Conservation (phyloP, 2,113 vertebrate species). For the Perca flavescens region DNA sequence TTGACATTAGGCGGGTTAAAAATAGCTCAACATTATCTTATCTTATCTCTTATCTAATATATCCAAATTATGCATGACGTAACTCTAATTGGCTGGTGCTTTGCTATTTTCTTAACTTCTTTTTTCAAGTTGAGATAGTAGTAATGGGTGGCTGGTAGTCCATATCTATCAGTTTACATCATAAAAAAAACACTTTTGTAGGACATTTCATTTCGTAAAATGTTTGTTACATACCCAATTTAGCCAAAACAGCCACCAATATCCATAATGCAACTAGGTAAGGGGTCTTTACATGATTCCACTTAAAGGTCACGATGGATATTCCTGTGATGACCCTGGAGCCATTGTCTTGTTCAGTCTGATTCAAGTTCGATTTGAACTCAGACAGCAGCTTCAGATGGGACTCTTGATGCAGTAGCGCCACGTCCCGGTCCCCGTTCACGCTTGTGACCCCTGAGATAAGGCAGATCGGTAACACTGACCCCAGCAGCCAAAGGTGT, state of each 20-base stretch:
- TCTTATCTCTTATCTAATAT: background rate
- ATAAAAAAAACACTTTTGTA: background rate
- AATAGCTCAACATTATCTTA: slow-evolving; percentile 9
- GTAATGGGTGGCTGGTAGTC: background rate
- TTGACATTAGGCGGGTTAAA: background rate
- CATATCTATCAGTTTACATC: no score
- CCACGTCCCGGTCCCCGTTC: slow-evolving; percentile 18
- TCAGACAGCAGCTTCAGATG: background rate
- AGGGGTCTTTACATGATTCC: slow-evolving; percentile 89
- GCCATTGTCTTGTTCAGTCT: background rate
- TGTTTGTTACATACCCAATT: slow-evolving; percentile 87
- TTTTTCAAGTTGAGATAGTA: background rate
- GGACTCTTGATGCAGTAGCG: background rate
- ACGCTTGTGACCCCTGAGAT: background rate
- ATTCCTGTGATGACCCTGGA: slow-evolving; percentile 63
- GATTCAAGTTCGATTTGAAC: slow-evolving; percentile 1
- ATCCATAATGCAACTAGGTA: slow-evolving; percentile 90
- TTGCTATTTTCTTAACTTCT: background rate
- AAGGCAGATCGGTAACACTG: slow-evolving; percentile 45
- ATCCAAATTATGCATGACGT: background rate
- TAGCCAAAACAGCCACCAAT: slow-evolving; percentile 89
- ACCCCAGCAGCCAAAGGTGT: slow-evolving; percentile 49
- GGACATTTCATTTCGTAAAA: background rate
- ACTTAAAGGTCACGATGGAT: slow-evolving; percentile 88
- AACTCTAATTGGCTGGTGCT: background rate